A percentile compares a stretch with the other conserved stretches of the same genome.
phyloP scores from a whole-genome alignment of 2,113 vertebrate species.

The Myotis lucifugus region DNA sequence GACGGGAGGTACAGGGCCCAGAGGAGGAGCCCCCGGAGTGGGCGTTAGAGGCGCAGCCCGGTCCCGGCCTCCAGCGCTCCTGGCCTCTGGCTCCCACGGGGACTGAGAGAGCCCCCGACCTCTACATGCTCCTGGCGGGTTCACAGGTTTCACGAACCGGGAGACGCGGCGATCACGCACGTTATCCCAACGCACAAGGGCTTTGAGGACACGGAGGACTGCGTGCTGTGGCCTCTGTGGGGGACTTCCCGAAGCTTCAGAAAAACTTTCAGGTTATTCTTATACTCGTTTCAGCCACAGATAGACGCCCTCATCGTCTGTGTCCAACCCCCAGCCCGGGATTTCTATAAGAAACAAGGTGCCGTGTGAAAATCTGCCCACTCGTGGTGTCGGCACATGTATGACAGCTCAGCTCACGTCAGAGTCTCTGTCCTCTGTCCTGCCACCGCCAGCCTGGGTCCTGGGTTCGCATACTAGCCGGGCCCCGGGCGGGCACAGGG shows the following conservation, averaged over 20 bases:
- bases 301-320: neutral
- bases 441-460: neutral
- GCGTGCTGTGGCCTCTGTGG: neutral
- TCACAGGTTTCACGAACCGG: neutral
- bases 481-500: too few species aligned
- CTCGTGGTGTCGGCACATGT: neutral
- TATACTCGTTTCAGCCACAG: neutral
- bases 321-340: neutral
- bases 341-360: conserved; percentile 3
- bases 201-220: neutral
- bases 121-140: neutral
- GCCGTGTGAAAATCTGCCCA: neutral
- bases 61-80: neutral
- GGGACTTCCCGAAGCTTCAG: neutral
- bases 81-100: neutral
- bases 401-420: neutral
- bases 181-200: neutral
- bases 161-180: neutral
- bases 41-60: neutral
- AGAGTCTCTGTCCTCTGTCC: neutral
- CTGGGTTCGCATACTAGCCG: too few species aligned
- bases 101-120: neutral
- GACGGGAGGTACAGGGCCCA: neutral
- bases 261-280: neutral
- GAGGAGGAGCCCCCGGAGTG: neutral